phyloP scores from a whole-genome alignment of 2,888 invertebrate genomes.

The Steromphala cineraria region DNA sequence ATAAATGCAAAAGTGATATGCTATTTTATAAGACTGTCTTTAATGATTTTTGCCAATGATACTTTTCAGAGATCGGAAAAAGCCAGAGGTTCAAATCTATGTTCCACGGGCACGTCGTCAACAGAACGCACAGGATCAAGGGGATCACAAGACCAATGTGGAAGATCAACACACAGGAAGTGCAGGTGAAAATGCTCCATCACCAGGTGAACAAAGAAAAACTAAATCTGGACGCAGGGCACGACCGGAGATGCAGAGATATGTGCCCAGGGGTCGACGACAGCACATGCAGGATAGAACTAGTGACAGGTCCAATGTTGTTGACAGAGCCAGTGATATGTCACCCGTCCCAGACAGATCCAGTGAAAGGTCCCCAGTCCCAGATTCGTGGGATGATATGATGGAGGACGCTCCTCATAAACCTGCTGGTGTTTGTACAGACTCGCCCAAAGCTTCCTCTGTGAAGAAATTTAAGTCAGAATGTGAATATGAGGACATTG shows the following conservation, averaged over 20 bases:
- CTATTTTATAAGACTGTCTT: too few species aligned
- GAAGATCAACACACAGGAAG: background rate
- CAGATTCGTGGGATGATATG: background rate
- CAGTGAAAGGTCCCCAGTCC: background rate
- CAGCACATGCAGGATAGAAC: constrained; percentile 32
- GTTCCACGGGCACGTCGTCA: constrained; percentile 35
- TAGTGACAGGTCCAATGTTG: too few species aligned
- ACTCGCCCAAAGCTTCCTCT: constrained; percentile 11
- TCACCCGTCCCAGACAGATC: constrained; percentile 8
- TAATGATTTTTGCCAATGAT: too few species aligned
- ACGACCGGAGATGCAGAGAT: constrained; percentile 87
- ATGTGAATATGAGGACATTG: background rate
- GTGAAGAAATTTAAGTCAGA: background rate
- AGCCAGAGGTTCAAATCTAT: constrained; percentile 30
- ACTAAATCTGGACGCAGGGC: constrained; percentile 26
- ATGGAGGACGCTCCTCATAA: background rate
- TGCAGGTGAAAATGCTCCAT: background rate
- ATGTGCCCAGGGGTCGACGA: constrained; percentile 83
- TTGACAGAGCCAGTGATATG: too few species aligned
- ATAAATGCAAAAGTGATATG: too few species aligned
- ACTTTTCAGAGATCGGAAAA: constrained; percentile 18
- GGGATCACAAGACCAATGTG: too few species aligned
- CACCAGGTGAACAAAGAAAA: constrained; percentile 15
- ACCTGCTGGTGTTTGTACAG: background rate
- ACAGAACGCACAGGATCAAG: constrained; percentile 12